Conservation (phyloP, 2,113 vertebrate genomes). For the Montifringilla adamsi region DNA sequence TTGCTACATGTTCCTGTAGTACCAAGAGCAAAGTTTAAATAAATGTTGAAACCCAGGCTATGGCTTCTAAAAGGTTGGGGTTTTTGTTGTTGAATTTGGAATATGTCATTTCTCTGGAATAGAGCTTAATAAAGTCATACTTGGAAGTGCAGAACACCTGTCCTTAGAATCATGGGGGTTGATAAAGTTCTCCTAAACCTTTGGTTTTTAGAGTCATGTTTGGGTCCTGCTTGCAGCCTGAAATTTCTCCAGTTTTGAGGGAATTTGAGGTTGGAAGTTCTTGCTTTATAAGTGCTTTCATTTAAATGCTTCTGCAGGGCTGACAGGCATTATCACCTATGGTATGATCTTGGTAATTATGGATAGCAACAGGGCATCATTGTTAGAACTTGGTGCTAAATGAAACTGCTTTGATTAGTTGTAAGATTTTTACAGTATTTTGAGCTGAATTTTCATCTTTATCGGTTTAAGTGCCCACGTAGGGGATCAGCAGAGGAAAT, state of each 20-base stretch:
- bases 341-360: not conserved
- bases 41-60: not conserved
- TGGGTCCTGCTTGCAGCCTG: not conserved
- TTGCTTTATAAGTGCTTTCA: not conserved
- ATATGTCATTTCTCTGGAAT: not conserved
- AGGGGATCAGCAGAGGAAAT: constrained; percentile 57
- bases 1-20: accelerated
- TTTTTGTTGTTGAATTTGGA: not conserved
- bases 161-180: not conserved
- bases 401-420: constrained; percentile 35
- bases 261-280: not conserved
- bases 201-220: not conserved
- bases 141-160: not conserved
- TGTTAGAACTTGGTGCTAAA: constrained; percentile 22
- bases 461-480: constrained; percentile 8
- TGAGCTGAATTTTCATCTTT: constrained; percentile 24
- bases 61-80: not conserved
- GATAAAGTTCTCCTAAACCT: not conserved
- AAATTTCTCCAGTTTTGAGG: not conserved
- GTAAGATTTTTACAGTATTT: constrained; percentile 21
- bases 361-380: constrained; percentile 7
- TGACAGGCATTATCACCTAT: not conserved
- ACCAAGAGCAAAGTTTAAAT: not conserved
- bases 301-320: not conserved
- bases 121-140: not conserved